Evolutionary conservation across 2,888 invertebrate species (phyloP), one percentile per base, ranked within the genome.

Genomic region (Embidobia sp.): DNA sequence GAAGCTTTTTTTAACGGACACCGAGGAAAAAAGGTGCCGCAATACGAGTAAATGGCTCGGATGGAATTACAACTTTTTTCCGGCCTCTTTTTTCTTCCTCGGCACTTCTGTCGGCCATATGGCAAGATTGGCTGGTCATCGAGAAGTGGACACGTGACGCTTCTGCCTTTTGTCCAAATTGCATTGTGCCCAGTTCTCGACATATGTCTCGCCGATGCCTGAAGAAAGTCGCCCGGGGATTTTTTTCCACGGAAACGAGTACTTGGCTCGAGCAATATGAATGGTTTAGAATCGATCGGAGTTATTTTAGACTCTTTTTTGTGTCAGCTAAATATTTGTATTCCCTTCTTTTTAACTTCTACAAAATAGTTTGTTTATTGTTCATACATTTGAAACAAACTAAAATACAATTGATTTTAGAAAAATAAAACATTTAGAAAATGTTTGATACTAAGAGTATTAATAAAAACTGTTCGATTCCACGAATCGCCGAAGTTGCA

Each of bases 161-260:
- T 80, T 81, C 82, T 80, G 81, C 79, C 81, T 81, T 82, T 82
- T 81, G 80, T 82, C 81, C 67, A 79, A 79, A 79, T 73, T 53
- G 61, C 63, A 77, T 75, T 79, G 77, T 69, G 63, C 49, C 51
- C 51, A 22, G 8, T 26, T 42, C 26, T 5, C 69, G 69, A 64
- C 77, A 73, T 64, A 46, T 73, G 77, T 64, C 73, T 64, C 63
- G 46, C 49, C 51, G 49, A 15, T 13, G 13, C 13, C 13, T 42
- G 6, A 35, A 61, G 51, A 40, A 61, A 42, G 42, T 57, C 29
- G 11, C 15, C 16, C 29, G n/a, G n/a, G n/a, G n/a, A 19, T 6
- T 59, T 44, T 59, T 42, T 55, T 40, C 40, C 33, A 8, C 33
- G 37, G 10, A 37, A 37, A 5, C 18, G 10, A 31, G 15, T 8